phyloP scores from a whole-genome alignment of 2,888 invertebrate species.

The Macrophya alboannulata region DNA sequence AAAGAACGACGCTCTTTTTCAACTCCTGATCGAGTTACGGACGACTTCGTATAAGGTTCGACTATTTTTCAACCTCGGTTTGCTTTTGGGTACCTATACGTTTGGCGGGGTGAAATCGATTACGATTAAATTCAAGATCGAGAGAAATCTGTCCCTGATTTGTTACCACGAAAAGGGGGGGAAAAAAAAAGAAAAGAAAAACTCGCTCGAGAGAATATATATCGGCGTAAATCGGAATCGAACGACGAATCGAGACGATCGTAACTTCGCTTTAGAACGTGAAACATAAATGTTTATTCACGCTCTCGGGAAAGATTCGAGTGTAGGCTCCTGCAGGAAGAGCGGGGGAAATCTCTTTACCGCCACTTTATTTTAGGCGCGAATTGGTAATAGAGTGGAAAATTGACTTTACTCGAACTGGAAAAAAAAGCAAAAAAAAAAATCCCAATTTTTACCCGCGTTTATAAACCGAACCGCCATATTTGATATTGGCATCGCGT shows the following conservation, averaged over 20 bases:
- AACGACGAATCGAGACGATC: not conserved
- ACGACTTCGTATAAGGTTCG: not conserved
- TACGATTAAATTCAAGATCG: slow-evolving; percentile 6
- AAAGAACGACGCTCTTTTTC: not conserved
- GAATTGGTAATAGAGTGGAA: slow-evolving; percentile 40
- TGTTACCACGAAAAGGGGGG: not conserved
- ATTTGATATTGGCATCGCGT: not conserved
- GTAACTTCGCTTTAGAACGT: not conserved
- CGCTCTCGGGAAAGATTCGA: not conserved
- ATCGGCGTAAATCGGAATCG: not conserved
- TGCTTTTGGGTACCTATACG: not conserved
- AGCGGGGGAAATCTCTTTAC: not conserved
- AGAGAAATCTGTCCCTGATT: slow-evolving; percentile 8
- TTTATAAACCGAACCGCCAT: not conserved
- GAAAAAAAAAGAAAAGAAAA: too few species aligned
- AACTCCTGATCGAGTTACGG: slow-evolving; percentile 15
- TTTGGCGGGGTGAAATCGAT: slow-evolving; percentile 23
- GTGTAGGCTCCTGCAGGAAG: not conserved
- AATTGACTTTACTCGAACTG: slow-evolving; percentile 32
- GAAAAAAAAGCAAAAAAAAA: not conserved
- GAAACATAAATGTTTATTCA: slow-evolving; percentile 23
- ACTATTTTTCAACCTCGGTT: not conserved
- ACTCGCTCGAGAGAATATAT: not conserved
- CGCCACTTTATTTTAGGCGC: slow-evolving; percentile 26
- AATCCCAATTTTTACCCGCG: not conserved